Evolutionary conservation across 2,888 invertebrate genomes (phyloP), one percentile per base, ranked within the genome.

Genomic region (Achlya flavicornis): DNA sequence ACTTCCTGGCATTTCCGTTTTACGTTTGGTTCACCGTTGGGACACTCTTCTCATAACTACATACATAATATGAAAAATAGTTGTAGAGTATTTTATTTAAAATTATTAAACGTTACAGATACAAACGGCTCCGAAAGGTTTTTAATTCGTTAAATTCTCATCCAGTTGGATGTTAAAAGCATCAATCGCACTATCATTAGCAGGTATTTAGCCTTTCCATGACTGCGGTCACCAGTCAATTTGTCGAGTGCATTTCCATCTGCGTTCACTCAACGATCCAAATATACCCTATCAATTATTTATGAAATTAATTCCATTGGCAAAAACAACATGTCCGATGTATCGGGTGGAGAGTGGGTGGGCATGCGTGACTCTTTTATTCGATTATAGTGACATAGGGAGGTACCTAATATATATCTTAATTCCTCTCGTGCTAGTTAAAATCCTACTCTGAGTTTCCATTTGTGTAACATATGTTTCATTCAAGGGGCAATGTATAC

Each of bases 151-250:
- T 11, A 19, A 26, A 38, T 38, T 43, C 41, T 41, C 41, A 26
- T 43, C 6, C 60, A 12, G 60, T 41, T 16, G 60, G 60, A 38
- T 41, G 65, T 76, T 85, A 77, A 85, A 81, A 84, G 78, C 86
- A 81, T 86, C 87, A 88, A 86, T 88, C 86, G 83, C 78, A 80
- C 83, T 82, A 91, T 92, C 91, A 93, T 92, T 92, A 92, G 89
- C 90, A 84, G 89, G 85, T 90, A 93, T 92, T 92, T 92, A 92
- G 91, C 89, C 90, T 91, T 92, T 91, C 86, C 85, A 87, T 83
- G 86, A 85, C 84, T 93, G 93, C 86, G 93, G 93, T 92, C 89
- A 88, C 81, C 89, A 90, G 92, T 92, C 92, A 93, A 93, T 93
- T 93, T 92, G 89, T 78, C 84, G 91, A 91, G 88, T 91, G 91